Conservation (phyloP, 2,113 vertebrate genomes). For the Oryctolagus cuniculus region mOryCun1.1 NC_091433.1:186851501-186852000, state of each 20-base stretch:
- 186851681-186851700: too few relatives aligned
- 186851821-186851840: conserved; percentile 67
- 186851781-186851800: conserved; percentile 29
- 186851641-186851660: accelerated
- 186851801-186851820: conserved; percentile 24
- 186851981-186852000: conserved; percentile 40
- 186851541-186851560: neutral
- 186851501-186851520: neutral
- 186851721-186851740: neutral
- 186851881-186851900: conserved; percentile 77
- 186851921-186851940: conserved; percentile 81
- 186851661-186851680: neutral
- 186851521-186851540: neutral
- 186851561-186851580: neutral
- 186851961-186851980: conserved; percentile 78
- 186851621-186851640: neutral
- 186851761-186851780: neutral
- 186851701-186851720: neutral
- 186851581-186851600: neutral
- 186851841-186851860: conserved; percentile 69
- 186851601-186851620: neutral
- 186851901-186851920: conserved; percentile 78
- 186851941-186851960: conserved; percentile 76
- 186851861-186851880: conserved; percentile 78
- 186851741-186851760: neutral